These are phyloP conservation scores for Felis chaus DNA, from an alignment of 2,113 vertebrate species.

Conservation along the genomic window DNA sequence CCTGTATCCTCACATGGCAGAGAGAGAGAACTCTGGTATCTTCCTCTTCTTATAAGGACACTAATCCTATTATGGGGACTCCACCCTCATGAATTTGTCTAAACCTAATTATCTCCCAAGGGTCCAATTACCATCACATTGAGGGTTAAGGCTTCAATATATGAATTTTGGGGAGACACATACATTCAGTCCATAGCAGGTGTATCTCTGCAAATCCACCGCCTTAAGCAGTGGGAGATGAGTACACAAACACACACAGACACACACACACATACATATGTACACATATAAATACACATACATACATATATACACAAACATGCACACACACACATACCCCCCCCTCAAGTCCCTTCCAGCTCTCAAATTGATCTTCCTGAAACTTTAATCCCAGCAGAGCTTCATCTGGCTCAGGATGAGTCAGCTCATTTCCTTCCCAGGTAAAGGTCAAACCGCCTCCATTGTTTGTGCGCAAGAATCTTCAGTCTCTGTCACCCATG, in stretches of 20 bases:
- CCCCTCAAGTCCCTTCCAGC: background rate
- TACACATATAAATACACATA: background rate
- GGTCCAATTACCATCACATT: background rate
- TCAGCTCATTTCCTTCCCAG: conserved; percentile 25
- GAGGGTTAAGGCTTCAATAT: background rate
- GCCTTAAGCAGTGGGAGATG: background rate
- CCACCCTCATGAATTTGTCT: background rate
- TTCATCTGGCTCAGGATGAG: conserved; percentile 18
- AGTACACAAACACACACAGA: too few species aligned
- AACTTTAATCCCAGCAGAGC: background rate
- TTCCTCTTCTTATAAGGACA: background rate
- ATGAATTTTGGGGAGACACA: background rate
- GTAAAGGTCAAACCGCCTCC: conserved; percentile 38
- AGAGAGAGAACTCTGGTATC: background rate
- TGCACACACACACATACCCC: background rate
- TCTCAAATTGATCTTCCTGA: conserved; percentile 28
- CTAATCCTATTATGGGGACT: background rate
- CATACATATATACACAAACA: background rate
- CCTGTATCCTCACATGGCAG: background rate
- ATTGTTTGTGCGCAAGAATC: background rate
- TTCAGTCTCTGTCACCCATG: background rate
- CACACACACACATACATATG: background rate
- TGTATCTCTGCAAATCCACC: background rate
- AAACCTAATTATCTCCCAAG: background rate
- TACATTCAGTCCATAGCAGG: background rate